Base-by-base conservation (phyloP, 2,888 invertebrate species). In the Dugesia japonica region DNA sequence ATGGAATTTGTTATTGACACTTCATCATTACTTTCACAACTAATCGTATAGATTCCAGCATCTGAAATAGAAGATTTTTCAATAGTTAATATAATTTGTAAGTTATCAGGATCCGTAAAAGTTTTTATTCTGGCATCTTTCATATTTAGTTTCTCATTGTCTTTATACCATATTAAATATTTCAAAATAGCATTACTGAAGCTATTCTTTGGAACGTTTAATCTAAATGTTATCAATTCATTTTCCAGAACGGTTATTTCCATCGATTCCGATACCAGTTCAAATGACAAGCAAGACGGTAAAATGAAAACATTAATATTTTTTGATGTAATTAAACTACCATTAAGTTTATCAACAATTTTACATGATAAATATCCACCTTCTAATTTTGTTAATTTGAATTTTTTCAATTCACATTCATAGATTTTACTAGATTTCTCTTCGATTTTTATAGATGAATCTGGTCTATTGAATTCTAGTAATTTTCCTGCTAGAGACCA, bases 121-220 rank as follows among this genome's bases (percentile, higher is more conserved):
- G 23, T 20, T 23, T n/a, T 20, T 13, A 56, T 56, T 56, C 56
- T 56, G 7, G 4, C 7, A 56, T 56, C 56, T 56, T 56, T n/a
- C 56, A 56, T 20, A n/a, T 56, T n/a, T 4, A 56, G 56, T 56
- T 56, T 56, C 17, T 56, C 56, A 23, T 56, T 56, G n/a, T 56
- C 56, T 56, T 56, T 56, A 56, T 56, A 56, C 56, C 56, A 56
- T 9, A n/a, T 56, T 56, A 56, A 56, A 56, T 56, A n/a, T 1
- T 56, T 56, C 4, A 56, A 56, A 56, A 56, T 20, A 20, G 56
- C 4, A 56, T 56, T 23, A 4, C 17, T 56, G 1, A 56, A 23
- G 7, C n/a, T 9, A 7, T 56, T n/a, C 7, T 4, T 56, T 20
- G 4, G 9, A 56, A n/a, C 4, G 17, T 13, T 56, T 4, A 56